Evolutionary conservation across 2,113 vertebrate genomes (phyloP).

Genomic region (Tiliqua scincoides): DNA sequence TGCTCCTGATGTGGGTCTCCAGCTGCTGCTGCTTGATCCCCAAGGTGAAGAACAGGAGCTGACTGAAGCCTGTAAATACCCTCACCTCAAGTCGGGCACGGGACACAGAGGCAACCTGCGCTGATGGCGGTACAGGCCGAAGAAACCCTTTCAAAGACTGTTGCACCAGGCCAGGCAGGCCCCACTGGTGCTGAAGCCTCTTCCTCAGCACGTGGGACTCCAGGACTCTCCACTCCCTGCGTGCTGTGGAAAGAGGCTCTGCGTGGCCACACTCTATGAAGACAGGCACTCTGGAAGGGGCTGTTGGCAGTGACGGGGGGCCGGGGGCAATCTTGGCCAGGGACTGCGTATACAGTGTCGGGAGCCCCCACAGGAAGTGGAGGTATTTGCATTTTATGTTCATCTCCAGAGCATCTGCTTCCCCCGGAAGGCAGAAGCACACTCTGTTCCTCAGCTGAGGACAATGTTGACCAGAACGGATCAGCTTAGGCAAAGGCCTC

Average conservation of each 20-base stretch:
- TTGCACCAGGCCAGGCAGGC: neutral
- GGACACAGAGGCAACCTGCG: too few species aligned
- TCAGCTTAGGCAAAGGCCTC: neutral
- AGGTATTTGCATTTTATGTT: constrained; percentile 42
- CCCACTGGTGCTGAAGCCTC: constrained; percentile 38
- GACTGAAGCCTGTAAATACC: too few species aligned
- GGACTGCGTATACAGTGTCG: constrained; percentile 22
- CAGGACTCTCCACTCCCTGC: neutral
- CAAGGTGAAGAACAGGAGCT: neutral
- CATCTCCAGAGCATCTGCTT: neutral
- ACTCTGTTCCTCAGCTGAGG: neutral
- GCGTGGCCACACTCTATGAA: neutral
- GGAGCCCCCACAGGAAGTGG: constrained; percentile 12
- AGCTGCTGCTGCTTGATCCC: neutral
- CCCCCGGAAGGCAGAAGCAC: neutral
- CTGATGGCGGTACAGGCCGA: neutral
- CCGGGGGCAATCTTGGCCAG: constrained; percentile 4
- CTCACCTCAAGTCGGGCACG: neutral
- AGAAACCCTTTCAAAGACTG: neutral
- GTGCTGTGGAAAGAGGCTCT: neutral
- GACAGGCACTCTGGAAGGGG: neutral
- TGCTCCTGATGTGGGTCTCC: neutral
- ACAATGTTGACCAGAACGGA: neutral
- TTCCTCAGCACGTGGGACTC: constrained; percentile 37
- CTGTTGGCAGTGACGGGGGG: neutral